phyloP scores from a whole-genome alignment of 1,140 invertebrate species.

The Drosophila burlai region DNA sequence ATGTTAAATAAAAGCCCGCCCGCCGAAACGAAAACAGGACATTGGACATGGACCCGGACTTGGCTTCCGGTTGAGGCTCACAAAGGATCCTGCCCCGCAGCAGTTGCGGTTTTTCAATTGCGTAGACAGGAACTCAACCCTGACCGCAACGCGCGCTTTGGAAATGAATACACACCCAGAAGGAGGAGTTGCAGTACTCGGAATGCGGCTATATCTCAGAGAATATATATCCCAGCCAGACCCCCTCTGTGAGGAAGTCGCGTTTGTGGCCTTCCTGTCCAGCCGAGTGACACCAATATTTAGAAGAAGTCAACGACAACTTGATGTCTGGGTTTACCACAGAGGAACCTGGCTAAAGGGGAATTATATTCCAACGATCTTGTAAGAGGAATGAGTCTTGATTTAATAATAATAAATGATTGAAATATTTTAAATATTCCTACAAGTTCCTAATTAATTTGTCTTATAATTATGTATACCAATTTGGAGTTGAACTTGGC shows the following conservation, averaged over 20 bases:
- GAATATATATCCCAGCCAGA: background rate
- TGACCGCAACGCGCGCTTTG: conserved; percentile 49
- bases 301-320: conserved; percentile 39
- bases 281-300: conserved; percentile 49
- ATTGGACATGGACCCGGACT: conserved; percentile 45
- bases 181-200: conserved; percentile 25
- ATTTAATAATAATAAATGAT: too few species aligned
- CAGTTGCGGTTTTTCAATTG: conserved; percentile 65
- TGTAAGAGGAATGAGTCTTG: too few species aligned
- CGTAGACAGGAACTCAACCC: conserved; percentile 42
- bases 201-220: background rate
- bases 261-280: conserved; percentile 50
- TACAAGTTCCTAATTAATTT: too few species aligned
- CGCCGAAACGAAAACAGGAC: conserved; percentile 55
- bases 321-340: conserved; percentile 10
- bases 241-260: conserved; percentile 35
- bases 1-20: conserved; percentile 78
- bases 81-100: conserved; percentile 45
- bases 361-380: background rate
- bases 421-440: too few species aligned
- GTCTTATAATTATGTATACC: too few species aligned
- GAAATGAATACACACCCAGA: conserved; percentile 40
- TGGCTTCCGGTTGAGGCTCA: conserved; percentile 68
- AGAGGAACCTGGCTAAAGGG: conserved; percentile 1
- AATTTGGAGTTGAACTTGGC: too few species aligned